These are phyloP conservation scores for Mesitornis unicolor DNA, from an alignment of 2,113 vertebrate species.

Conservation along the genomic window DNA sequence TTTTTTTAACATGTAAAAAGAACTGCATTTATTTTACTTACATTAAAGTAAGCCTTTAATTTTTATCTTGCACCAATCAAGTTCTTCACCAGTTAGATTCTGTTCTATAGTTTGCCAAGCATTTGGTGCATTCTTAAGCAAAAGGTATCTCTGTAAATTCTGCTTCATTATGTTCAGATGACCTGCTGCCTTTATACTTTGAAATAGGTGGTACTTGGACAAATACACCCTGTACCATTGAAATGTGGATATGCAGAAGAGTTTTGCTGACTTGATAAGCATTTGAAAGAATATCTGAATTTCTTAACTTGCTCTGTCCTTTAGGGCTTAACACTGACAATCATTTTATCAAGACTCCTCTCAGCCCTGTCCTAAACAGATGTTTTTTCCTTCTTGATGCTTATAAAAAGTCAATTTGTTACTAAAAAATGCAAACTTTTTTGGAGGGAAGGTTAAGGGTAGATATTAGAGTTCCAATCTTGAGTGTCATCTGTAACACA, in stretches of 20 bases:
- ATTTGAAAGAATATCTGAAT: background rate
- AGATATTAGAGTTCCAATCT: background rate
- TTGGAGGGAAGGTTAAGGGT: fast-evolving
- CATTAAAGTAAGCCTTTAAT: background rate
- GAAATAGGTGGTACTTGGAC: background rate
- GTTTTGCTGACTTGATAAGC: background rate
- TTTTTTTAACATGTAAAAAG: background rate
- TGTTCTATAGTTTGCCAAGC: background rate
- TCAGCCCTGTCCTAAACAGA: background rate
- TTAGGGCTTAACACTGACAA: background rate
- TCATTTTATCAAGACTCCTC: background rate
- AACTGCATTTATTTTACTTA: background rate
- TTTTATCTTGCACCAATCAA: background rate
- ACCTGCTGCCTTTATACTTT: background rate
- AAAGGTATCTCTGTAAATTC: background rate
- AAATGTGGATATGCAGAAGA: background rate
- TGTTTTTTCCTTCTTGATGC: background rate
- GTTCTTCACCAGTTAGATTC: background rate
- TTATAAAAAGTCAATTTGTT: background rate
- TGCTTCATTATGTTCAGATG: background rate
- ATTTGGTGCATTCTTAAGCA: background rate
- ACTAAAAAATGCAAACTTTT: background rate
- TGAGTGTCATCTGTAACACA: background rate
- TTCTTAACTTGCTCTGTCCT: background rate
- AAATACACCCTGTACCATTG: background rate